Percentiles rank a stretch among this genome's conserved stretches.
phyloP scores from a whole-genome alignment of 2,888 invertebrate genomes.

The Unio pictorum region DNA sequence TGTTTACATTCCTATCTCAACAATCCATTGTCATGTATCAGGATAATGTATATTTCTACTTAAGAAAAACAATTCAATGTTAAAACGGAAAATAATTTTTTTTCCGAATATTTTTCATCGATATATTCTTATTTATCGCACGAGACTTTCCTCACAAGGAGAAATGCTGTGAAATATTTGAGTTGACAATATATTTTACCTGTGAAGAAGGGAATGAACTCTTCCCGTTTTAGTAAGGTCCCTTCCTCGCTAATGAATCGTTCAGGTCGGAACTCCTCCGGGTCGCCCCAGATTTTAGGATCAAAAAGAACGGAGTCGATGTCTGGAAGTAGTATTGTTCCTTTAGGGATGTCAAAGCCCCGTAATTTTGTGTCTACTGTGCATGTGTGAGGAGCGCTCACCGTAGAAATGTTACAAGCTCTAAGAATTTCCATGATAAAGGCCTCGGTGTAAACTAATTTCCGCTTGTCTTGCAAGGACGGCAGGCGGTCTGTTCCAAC shows the following conservation, averaged over 20 bases:
- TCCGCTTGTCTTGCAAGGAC: too few species aligned
- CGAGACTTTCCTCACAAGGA: too few species aligned
- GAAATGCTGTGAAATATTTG: too few species aligned
- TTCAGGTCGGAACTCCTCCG: slow-evolving; percentile 1
- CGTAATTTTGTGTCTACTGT: background rate
- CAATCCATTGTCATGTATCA: too few species aligned
- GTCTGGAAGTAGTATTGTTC: background rate
- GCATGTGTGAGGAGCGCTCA: background rate
- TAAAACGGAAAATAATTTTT: too few species aligned
- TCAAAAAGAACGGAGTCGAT: background rate
- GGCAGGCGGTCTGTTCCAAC: too few species aligned
- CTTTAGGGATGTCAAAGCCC: background rate
- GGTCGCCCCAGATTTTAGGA: background rate
- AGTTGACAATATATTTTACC: background rate
- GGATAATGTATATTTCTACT: too few species aligned
- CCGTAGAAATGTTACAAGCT: background rate
- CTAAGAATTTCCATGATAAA: background rate
- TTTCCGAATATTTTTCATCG: too few species aligned
- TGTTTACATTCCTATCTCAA: too few species aligned
- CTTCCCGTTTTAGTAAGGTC: background rate
- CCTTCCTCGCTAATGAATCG: background rate
- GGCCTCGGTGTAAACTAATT: too few species aligned
- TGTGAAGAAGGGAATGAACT: background rate
- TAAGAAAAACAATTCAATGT: too few species aligned
- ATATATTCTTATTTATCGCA: too few species aligned